These are phyloP conservation scores for Epirrhoe tristata DNA, from an alignment of 2,888 invertebrate species.

Conservation along the genomic window DNA sequence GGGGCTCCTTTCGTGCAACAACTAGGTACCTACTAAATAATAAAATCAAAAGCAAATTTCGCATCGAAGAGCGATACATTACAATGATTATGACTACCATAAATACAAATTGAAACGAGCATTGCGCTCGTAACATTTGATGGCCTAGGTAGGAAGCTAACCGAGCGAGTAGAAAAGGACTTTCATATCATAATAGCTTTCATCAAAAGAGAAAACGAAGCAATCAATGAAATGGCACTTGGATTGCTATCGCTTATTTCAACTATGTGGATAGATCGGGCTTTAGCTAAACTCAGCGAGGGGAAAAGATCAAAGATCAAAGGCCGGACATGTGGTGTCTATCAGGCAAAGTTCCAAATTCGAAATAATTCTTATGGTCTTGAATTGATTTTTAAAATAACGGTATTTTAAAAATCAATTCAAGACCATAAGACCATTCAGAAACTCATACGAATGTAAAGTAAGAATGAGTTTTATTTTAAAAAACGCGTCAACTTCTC, in stretches of 20 bases:
- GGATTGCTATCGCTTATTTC: slow-evolving; percentile 21
- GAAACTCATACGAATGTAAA: too few species aligned
- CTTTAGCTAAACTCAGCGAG: not conserved
- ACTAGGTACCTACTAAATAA: too few species aligned
- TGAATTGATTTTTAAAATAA: not conserved
- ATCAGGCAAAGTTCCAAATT: not conserved
- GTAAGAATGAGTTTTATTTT: too few species aligned
- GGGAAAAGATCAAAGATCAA: slow-evolving; percentile 9
- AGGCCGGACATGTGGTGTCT: not conserved
- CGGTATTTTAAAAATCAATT: too few species aligned
- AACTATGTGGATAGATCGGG: slow-evolving; percentile 16
- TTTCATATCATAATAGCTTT: slow-evolving; percentile 56
- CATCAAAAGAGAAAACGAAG: slow-evolving; percentile 51
- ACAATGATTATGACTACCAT: slow-evolving; percentile 7
- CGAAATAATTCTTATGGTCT: not conserved
- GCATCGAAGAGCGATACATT: not conserved
- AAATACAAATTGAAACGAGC: slow-evolving; percentile 29
- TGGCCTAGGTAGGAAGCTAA: slow-evolving; percentile 30
- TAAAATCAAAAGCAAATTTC: not conserved
- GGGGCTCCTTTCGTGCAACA: too few species aligned
- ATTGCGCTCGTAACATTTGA: slow-evolving; percentile 40
- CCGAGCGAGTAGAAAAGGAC: slow-evolving; percentile 51
- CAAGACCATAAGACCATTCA: too few species aligned
- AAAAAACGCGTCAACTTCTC: too few species aligned
- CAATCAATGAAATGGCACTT: slow-evolving; percentile 33